phyloP scores from a whole-genome alignment of 1,140 invertebrate genomes.

The Drosophila pseudoananassae region DNA sequence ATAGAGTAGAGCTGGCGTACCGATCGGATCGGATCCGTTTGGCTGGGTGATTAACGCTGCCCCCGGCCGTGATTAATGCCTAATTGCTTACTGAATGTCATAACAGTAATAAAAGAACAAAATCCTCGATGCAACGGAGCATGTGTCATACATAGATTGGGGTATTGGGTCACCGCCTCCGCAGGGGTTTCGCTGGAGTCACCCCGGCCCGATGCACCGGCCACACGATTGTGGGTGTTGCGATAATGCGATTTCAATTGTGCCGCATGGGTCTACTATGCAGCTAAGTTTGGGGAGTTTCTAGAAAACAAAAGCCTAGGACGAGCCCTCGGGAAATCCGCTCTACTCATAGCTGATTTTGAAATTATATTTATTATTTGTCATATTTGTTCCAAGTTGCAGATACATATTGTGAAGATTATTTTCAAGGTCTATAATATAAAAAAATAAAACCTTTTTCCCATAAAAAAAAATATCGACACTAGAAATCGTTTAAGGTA shows the following conservation, averaged over 20 bases:
- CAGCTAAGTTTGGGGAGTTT: no score
- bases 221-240: conserved; percentile 21
- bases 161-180: conserved; percentile 37
- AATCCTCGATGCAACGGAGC: conserved; percentile 58
- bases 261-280: conserved; percentile 2
- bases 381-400: no score
- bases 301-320: not conserved
- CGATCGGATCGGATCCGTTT: not conserved
- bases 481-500: no score
- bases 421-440: no score
- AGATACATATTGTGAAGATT: no score
- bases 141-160: conserved; percentile 62
- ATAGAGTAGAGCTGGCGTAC: conserved; percentile 33
- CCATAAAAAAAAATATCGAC: no score
- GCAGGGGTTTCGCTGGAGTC: conserved; percentile 12
- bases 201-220: conserved; percentile 9
- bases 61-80: conserved; percentile 71
- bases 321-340: conserved; percentile 14
- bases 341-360: not conserved
- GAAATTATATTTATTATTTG: not conserved
- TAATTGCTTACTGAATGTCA: conserved; percentile 80
- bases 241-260: not conserved
- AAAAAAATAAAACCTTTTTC: no score
- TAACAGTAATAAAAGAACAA: conserved; percentile 69
- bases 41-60: conserved; percentile 20